Conservation (phyloP, 1,140 invertebrate genomes). For the Nautilus pompilius region DNA sequence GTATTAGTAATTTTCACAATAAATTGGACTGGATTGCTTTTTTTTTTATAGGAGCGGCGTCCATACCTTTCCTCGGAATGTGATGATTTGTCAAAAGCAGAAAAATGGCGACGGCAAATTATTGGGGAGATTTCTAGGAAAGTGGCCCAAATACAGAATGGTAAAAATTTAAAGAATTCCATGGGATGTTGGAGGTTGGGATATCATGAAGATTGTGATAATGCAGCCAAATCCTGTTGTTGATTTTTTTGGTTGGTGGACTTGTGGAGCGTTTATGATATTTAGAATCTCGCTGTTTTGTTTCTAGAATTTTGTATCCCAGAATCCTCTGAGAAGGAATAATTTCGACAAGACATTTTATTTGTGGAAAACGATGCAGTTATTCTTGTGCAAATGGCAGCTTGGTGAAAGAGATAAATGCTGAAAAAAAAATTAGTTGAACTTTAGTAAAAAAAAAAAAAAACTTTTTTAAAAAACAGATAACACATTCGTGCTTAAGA, state of each 20-base stretch:
- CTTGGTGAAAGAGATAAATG: no score
- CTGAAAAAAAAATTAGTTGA: no score
- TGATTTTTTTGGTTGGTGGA: not conserved
- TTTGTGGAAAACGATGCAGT: no score
- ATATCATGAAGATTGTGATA: not conserved
- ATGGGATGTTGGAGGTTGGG: no score
- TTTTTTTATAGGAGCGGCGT: slow-evolving; percentile 66
- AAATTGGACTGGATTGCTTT: slow-evolving; percentile 3
- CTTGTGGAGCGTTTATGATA: not conserved
- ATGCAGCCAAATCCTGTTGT: not conserved
- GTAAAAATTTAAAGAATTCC: slow-evolving; percentile 51
- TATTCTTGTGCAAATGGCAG: no score
- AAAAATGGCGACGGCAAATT: slow-evolving; percentile 94
- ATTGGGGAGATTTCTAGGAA: slow-evolving; percentile 97
- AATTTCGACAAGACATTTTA: no score
- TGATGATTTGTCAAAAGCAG: slow-evolving; percentile 81
- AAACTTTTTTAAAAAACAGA: no score
- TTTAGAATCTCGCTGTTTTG: not conserved
- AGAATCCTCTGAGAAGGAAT: no score
- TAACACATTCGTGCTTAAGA: no score
- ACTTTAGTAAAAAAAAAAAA: no score
- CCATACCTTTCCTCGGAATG: slow-evolving; percentile 94
- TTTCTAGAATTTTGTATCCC: not conserved
- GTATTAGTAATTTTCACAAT: no score
- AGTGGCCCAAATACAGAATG: slow-evolving; percentile 99